Evolutionary conservation across 2,797 vertebrate genomes (phyloP).

Genomic region (Spinus olivaceus): DNA sequence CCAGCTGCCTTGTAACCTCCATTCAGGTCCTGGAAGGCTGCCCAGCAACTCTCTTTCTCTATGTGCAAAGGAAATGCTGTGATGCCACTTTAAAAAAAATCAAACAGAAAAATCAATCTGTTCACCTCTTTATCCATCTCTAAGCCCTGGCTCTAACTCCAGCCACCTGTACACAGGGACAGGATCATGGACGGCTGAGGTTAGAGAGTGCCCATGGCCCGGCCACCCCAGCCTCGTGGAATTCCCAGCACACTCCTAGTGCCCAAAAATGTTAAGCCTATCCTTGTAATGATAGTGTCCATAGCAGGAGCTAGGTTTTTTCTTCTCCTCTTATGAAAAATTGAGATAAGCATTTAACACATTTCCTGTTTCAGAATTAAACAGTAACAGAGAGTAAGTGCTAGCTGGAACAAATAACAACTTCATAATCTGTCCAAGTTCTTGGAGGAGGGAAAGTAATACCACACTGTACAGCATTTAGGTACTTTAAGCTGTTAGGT

Average conservation of each 20-base stretch:
- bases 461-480: background rate
- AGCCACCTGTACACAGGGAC: background rate
- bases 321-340: background rate
- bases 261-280: background rate
- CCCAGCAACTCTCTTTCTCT: background rate
- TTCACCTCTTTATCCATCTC: background rate
- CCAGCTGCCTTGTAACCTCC: background rate
- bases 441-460: background rate
- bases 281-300: background rate
- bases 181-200: accelerated
- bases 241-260: background rate
- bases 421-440: background rate
- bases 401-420: background rate
- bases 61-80: background rate
- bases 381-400: background rate
- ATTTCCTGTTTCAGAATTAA: background rate
- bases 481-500: background rate
- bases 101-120: background rate
- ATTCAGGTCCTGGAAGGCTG: background rate
- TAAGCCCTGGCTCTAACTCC: background rate
- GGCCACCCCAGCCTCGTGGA: accelerated
- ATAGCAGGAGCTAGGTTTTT: background rate
- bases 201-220: accelerated
- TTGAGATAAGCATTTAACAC: background rate
- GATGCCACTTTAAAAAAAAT: background rate